Evolutionary conservation across 2,888 invertebrate species (phyloP).

Genomic region (Empis livida): DNA sequence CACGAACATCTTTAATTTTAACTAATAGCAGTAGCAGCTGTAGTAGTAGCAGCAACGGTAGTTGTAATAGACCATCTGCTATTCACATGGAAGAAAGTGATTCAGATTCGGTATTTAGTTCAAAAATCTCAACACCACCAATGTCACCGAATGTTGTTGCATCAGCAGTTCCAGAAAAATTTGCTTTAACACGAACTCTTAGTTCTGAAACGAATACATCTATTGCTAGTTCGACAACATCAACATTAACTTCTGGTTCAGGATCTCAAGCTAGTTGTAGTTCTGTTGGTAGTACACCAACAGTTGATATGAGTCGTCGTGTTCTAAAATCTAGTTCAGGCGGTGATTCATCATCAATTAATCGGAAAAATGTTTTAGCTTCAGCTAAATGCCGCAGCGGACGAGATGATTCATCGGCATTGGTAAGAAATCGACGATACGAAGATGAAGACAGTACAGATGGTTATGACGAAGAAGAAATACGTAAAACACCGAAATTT

Average conservation of each 20-base stretch:
- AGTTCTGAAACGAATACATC: conserved; percentile 63
- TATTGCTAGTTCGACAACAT: conserved; percentile 53
- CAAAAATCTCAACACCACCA: conserved; percentile 67
- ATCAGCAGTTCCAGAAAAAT: conserved; percentile 40
- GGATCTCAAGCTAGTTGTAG: conserved; percentile 60
- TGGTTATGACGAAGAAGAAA: conserved; percentile 32
- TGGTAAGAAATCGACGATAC: conserved; percentile 48
- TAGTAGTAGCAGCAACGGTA: conserved; percentile 20
- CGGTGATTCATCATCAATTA: conserved; percentile 46
- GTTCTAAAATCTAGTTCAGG: conserved; percentile 67
- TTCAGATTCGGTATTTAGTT: conserved; percentile 80
- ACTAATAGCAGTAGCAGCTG: conserved; percentile 6
- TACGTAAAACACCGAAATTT: conserved; percentile 33
- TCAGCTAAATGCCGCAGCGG: conserved; percentile 78
- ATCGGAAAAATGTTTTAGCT: conserved; percentile 74
- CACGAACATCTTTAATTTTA: conserved; percentile 30
- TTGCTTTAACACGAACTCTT: conserved; percentile 50
- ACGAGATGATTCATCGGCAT: conserved; percentile 56
- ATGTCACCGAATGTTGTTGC: conserved; percentile 42
- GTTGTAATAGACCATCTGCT: conserved; percentile 22
- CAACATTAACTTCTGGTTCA: conserved; percentile 60
- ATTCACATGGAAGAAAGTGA: conserved; percentile 39
- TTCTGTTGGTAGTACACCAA: conserved; percentile 49
- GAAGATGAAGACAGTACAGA: conserved; percentile 44
- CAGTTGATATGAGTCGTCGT: conserved; percentile 49